A percentile compares a stretch with the other conserved stretches of the same genome.
Conservation (phyloP, 2,888 invertebrate species). For the Pterobdella sp. region DNA sequence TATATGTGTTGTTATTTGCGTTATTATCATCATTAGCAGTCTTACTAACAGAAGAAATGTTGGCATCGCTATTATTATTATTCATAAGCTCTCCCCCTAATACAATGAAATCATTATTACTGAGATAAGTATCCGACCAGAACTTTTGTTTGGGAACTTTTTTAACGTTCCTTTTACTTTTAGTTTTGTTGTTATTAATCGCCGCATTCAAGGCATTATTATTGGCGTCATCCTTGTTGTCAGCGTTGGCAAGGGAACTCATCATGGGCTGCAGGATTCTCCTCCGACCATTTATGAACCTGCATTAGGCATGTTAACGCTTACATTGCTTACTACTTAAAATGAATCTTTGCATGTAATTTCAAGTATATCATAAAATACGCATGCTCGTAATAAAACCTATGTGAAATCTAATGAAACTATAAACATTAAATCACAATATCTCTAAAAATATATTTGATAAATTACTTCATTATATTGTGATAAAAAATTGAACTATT, state of each 20-base stretch:
- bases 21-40: conserved; percentile 1
- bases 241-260: neutral
- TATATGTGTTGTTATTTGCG: neutral
- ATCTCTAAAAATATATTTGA: too few relatives aligned
- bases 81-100: neutral
- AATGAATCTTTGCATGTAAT: too few relatives aligned
- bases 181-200: neutral
- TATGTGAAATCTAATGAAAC: too few relatives aligned
- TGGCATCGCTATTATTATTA: neutral
- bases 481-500: too few relatives aligned
- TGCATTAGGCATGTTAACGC: too few relatives aligned
- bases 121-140: neutral
- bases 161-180: neutral
- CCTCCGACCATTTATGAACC: conserved; percentile 25
- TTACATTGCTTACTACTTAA: too few relatives aligned
- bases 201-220: neutral
- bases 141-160: conserved; percentile 1
- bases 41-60: neutral
- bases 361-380: too few relatives aligned
- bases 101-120: neutral
- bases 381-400: too few relatives aligned
- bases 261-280: conserved; percentile 27
- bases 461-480: too few relatives aligned
- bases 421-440: too few relatives aligned
- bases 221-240: neutral